Evolutionary conservation across 2,888 invertebrate species (phyloP), one percentile per base, ranked within the genome.

Genomic region (Tolmerus cingulatus): DNA sequence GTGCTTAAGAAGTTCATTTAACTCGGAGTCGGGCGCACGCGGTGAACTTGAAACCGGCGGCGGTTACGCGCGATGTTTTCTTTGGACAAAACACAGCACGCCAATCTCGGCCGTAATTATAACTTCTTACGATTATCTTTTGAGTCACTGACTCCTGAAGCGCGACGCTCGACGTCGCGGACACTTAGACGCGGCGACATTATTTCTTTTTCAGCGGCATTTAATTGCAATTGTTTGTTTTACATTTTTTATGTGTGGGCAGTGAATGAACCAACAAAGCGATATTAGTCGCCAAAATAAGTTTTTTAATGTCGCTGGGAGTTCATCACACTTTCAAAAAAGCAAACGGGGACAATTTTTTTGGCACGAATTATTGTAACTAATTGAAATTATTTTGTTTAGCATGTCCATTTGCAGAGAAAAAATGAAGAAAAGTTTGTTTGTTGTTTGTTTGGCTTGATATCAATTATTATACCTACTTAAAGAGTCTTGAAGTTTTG

Each of bases 1-100:
- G 79, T 79, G 79, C 55, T 79, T 27, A 78, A 43, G 40, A 79
- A 46, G 79, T 79, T 46, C 46, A 51, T 79, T 27, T 79, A 51
- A 43, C 40, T 66, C 27, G 2, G 23, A 23, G 66, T 66, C 66
- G 66, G 66, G 66, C 23, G 27, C 27, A 66, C 66, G 19, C 66
- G 66, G 23, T 46, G 37, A 78, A 78, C 43, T 78, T 78, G 40
- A 43, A 78, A 40, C 14, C 40, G 43, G 3, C 43, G 43, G 27
- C 27, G 66, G 66, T 66, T 27, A 66, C 66, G 12, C 27, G 19
- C 66, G 57, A 0, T 9, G 57, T 1, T 57, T 57, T 57, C 23
- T n/a, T 57, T 57, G 57, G 57, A 1, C n/a, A 57, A 8, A 19
- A 19, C 55, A 37, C 43, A 46, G 40, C 66, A 12, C 27, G 12